These are phyloP conservation scores for Coremacera marginata DNA, from an alignment of 2,888 invertebrate genomes.

Conservation along the genomic window DNA sequence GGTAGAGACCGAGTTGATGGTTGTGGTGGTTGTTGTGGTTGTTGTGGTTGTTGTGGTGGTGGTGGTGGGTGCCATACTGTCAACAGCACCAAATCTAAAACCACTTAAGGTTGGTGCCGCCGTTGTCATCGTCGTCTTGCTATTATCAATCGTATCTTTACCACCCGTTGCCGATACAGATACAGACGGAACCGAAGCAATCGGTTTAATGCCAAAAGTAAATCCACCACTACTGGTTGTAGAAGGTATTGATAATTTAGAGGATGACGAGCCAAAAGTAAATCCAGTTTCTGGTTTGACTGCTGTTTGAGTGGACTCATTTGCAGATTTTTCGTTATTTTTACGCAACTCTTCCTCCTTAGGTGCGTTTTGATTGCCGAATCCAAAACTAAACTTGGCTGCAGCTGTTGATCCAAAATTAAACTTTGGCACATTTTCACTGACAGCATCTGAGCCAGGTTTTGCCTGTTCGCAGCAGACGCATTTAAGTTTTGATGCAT, in stretches of 20 bases:
- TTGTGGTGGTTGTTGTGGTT: conserved; percentile 35
- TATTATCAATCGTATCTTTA: conserved; percentile 13
- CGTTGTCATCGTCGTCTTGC: conserved; percentile 22
- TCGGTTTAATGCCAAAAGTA: conserved; percentile 47
- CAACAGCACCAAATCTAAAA: conserved; percentile 49
- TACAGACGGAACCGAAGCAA: conserved; percentile 6
- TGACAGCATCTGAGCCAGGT: conserved; percentile 63
- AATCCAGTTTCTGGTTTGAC: conserved; percentile 36
- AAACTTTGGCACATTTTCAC: conserved; percentile 54
- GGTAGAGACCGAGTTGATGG: conserved; percentile 20
- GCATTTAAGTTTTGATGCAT: conserved; percentile 70
- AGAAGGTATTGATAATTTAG: neutral
- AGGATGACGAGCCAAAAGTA: conserved; percentile 37
- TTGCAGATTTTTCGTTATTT: conserved; percentile 38
- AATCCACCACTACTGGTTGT: conserved; percentile 35
- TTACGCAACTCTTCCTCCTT: conserved; percentile 52
- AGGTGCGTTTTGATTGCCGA: conserved; percentile 49
- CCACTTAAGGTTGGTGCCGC: conserved; percentile 37
- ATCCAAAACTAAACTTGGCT: conserved; percentile 65
- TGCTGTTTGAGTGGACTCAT: conserved; percentile 21
- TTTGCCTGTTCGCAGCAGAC: conserved; percentile 73
- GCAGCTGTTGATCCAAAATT: conserved; percentile 59
- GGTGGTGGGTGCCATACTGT: conserved; percentile 15
- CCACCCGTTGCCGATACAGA: conserved; percentile 4
- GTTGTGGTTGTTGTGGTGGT: conserved; percentile 36